Base-by-base conservation (phyloP, 1,140 invertebrate species). In the Ditylenchus dipsaci region DNA sequence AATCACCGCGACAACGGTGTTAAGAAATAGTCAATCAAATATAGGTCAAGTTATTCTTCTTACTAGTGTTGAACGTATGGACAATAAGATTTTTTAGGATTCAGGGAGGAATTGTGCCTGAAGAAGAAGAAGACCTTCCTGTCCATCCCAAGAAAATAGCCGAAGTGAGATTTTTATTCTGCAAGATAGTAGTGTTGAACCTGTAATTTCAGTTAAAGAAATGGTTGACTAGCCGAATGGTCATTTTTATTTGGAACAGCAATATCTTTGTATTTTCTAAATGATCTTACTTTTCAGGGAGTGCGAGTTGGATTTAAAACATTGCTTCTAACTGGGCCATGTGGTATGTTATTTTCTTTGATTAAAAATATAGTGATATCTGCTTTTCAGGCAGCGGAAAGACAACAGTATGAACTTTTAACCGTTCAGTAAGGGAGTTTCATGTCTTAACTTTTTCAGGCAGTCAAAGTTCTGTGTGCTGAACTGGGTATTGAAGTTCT, bases 401-500 rank as follows among this genome's bases (percentile, higher is more conserved):
- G 29, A 17, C 23, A 17, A 65, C 71, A n/a, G 59, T 38, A 11
- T 5, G 33, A 38, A 38, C 33, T 38, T 38, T 38, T 5, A 38
- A 38, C 33, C 3, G 33, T 11, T 38, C 11, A 38, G n/a, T n/a
- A n/a, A n/a, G n/a, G n/a, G n/a, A 38, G 33, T 38, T 38, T 3
- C 11, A 38, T 38, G 33, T 3, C 3, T 38, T 38, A 11, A n/a
- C 33, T 5, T 38, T 38, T 38, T 38, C 11, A 38, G 33, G 11
- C 71, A 21, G 45, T 73, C 19, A 63, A 59, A 7, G 72, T 73
- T 5, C 21, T 73, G n/a, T 77, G 75, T 13, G 45, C 62, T 30
- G 71, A 73, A 43, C 45, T 73, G 23, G 71, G 72, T 26, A 74
- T 73, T 42, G 71, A 73, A 49, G 71, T 73, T 21, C 59, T 53